Evolutionary conservation across 1,140 invertebrate species (phyloP).

Genomic region (Meteorus sp.): DNA sequence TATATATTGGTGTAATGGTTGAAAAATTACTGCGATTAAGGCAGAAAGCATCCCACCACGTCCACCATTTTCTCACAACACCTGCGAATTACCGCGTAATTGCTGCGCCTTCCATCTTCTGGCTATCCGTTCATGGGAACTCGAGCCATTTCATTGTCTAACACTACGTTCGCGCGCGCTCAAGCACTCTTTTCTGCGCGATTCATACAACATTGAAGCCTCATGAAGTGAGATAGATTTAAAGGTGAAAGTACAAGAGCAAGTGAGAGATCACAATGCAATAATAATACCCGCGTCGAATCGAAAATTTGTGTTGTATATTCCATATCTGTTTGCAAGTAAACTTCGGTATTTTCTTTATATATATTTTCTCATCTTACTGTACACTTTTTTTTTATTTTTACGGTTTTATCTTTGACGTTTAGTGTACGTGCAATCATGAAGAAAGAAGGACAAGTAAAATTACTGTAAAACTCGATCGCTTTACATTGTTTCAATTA

Average conservation of each 20-base stretch:
- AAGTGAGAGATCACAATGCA: not conserved
- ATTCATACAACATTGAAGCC: not conserved
- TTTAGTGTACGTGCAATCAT: not conserved
- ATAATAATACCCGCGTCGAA: conserved; percentile 52
- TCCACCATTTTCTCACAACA: conserved; percentile 58
- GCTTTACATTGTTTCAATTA: too few relatives aligned
- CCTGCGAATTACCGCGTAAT: conserved; percentile 59
- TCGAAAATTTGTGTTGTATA: conserved; percentile 48
- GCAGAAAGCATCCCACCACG: conserved; percentile 48
- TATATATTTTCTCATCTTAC: not conserved
- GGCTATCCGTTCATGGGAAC: conserved; percentile 54
- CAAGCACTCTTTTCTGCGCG: not conserved
- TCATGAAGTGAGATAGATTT: not conserved
- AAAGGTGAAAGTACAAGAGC: conserved; percentile 7
- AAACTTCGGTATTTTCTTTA: conserved; percentile 6
- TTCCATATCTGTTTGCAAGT: conserved; percentile 5
- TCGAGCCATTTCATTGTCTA: conserved; percentile 52
- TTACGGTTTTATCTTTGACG: conserved; percentile 1
- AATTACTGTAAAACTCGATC: not conserved
- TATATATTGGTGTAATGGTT: too few relatives aligned
- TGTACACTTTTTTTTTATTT: too few relatives aligned
- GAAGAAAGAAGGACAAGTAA: not conserved
- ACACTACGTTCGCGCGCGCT: conserved; percentile 26
- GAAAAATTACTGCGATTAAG: conserved; percentile 58
- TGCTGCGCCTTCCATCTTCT: conserved; percentile 51